Evolutionary conservation across 2,113 vertebrate genomes (phyloP).

Genomic region (Ginglymostoma cirratum): DNA sequence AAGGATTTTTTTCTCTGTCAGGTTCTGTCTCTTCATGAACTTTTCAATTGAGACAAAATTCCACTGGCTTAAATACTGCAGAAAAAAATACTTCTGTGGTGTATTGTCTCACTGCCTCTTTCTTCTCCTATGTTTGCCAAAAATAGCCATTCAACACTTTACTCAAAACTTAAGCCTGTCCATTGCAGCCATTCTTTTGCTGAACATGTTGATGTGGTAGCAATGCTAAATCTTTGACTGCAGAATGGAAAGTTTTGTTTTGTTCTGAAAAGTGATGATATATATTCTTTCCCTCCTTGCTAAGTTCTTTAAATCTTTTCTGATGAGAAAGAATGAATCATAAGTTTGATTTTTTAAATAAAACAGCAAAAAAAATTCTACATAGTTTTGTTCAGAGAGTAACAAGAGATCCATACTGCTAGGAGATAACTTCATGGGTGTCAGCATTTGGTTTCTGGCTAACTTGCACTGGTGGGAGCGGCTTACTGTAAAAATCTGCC

Average conservation of each 20-base stretch:
- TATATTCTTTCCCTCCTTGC: neutral
- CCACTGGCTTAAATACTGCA: conserved; percentile 16
- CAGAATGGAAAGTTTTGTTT: neutral
- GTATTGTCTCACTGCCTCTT: neutral
- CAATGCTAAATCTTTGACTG: neutral
- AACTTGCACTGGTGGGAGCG: conserved; percentile 55
- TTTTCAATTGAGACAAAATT: neutral
- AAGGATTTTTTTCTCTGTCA: neutral
- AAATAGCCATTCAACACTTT: neutral
- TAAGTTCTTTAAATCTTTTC: neutral
- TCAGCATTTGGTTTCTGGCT: conserved; percentile 61
- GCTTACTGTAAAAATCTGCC: conserved; percentile 63
- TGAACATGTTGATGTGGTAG: neutral
- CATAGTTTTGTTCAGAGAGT: neutral
- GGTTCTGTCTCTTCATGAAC: neutral
- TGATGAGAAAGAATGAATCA: neutral
- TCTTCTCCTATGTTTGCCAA: neutral
- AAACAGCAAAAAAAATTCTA: neutral
- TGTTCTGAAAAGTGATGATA: neutral
- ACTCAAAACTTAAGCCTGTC: neutral
- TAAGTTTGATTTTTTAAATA: neutral
- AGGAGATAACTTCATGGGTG: conserved; percentile 56
- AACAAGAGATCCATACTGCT: conserved; percentile 38
- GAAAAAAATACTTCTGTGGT: neutral
- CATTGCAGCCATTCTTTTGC: neutral